These are phyloP conservation scores for Atractosteus spatula DNA, from an alignment of 2,113 vertebrate genomes.

Conservation along the genomic window DNA sequence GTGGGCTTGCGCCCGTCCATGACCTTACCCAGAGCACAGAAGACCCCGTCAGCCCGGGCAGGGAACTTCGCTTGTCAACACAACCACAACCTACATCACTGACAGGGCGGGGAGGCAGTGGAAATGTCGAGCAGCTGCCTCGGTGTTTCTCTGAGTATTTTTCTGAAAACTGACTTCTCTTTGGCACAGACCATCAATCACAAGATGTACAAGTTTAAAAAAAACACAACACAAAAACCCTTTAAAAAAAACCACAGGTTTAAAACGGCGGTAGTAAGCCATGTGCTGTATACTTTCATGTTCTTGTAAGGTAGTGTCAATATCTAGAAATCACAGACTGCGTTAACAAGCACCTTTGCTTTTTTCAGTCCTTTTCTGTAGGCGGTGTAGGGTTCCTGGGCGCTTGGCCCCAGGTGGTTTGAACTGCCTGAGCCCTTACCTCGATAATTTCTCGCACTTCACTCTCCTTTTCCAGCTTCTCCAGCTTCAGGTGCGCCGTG, in stretches of 20 bases:
- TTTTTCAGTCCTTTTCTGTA: neutral
- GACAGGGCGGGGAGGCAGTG: no score
- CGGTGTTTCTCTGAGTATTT: no score
- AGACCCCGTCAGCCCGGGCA: neutral
- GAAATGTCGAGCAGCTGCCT: no score
- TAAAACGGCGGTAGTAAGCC: no score
- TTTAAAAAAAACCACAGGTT: neutral
- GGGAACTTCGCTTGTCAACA: neutral
- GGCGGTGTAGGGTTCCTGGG: no score
- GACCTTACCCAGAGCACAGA: conserved; percentile 64
- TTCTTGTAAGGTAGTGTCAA: neutral
- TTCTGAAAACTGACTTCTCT: no score
- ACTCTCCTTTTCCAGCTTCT: conserved; percentile 85
- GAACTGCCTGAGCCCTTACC: conserved; percentile 51
- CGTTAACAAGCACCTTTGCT: neutral
- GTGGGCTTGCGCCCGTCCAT: conserved; percentile 90
- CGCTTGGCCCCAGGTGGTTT: no score
- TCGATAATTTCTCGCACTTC: conserved; percentile 92
- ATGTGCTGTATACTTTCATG: no score
- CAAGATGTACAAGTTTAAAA: no score
- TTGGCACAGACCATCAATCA: no score
- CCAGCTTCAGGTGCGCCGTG: conserved; percentile 83
- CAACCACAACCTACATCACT: no score
- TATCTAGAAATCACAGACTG: neutral
- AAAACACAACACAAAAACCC: no score